These are phyloP conservation scores for Pteruthius melanotis DNA, from an alignment of 2,113 vertebrate genomes.

Conservation along the genomic window DNA sequence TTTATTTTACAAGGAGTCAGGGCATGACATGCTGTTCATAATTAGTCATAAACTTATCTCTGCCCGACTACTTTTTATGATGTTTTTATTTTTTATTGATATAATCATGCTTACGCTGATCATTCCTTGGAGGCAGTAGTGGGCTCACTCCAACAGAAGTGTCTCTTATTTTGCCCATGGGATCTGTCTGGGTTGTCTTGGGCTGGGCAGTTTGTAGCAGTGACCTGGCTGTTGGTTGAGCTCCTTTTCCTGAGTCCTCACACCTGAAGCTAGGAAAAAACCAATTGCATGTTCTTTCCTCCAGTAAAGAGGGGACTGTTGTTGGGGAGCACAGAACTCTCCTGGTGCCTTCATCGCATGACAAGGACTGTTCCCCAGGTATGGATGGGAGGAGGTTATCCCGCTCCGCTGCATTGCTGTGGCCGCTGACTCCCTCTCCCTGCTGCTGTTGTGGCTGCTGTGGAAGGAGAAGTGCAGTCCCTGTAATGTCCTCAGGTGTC, in stretches of 20 bases:
- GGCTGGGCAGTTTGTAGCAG: background rate
- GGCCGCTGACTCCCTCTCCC: background rate
- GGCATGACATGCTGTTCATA: constrained; percentile 51
- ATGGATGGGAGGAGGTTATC: background rate
- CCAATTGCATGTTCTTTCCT: background rate
- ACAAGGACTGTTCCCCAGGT: background rate
- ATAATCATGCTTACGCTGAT: background rate
- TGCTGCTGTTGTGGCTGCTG: background rate
- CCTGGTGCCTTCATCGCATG: background rate
- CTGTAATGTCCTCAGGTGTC: background rate
- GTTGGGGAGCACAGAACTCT: background rate
- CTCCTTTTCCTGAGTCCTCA: background rate
- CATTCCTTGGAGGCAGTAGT: background rate
- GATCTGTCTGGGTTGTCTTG: background rate
- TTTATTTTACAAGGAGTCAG: constrained; percentile 69
- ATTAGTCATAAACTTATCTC: constrained; percentile 67
- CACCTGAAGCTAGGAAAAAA: background rate
- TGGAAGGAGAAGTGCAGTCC: background rate
- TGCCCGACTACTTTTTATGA: constrained; percentile 53
- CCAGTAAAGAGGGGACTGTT: background rate
- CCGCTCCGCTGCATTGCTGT: background rate
- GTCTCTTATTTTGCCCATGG: background rate
- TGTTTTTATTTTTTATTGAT: constrained; percentile 67
- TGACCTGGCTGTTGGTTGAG: background rate
- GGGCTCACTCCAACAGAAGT: background rate